phyloP scores from a whole-genome alignment of 1,140 invertebrate species.

The Drosophila pandora region DNA sequence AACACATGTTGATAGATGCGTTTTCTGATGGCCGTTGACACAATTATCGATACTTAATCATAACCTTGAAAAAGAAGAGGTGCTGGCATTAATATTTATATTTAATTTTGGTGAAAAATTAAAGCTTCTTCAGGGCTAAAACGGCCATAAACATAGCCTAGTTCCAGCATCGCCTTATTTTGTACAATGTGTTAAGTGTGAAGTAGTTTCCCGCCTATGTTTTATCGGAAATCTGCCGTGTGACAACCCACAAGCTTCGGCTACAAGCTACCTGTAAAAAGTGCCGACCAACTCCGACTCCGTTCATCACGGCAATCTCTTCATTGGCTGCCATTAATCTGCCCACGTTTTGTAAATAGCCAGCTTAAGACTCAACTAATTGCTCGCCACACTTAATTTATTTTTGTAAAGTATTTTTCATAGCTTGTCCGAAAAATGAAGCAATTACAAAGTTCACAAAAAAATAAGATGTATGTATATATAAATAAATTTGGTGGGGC shows the following conservation, averaged over 20 bases:
- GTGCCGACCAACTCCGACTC: constrained; percentile 2
- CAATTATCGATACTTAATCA: constrained; percentile 57
- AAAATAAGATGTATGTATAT: constrained; percentile 2
- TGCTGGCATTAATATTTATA: constrained; percentile 13
- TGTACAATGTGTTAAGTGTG: not conserved
- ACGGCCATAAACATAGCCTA: not conserved
- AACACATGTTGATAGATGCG: constrained; percentile 49
- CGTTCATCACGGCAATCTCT: constrained; percentile 13
- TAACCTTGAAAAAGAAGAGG: constrained; percentile 26
- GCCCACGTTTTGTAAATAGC: constrained; percentile 51
- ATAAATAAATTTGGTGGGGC: constrained; percentile 34
- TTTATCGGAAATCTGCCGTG: not conserved
- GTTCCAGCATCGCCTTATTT: not conserved
- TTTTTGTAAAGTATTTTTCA: constrained; percentile 39
- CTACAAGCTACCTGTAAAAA: constrained; percentile 18
- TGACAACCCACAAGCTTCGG: not conserved
- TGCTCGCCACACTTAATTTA: constrained; percentile 48
- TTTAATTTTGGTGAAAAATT: constrained; percentile 13
- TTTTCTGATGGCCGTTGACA: constrained; percentile 53
- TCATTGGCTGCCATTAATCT: constrained; percentile 40
- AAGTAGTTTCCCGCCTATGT: not conserved
- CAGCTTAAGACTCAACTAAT: constrained; percentile 58
- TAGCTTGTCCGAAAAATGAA: constrained; percentile 53
- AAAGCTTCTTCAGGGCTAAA: constrained; percentile 21
- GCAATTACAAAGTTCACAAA: constrained; percentile 72